Conservation (phyloP, 2,797 vertebrate species). For the Pangasius macronema region DNA sequence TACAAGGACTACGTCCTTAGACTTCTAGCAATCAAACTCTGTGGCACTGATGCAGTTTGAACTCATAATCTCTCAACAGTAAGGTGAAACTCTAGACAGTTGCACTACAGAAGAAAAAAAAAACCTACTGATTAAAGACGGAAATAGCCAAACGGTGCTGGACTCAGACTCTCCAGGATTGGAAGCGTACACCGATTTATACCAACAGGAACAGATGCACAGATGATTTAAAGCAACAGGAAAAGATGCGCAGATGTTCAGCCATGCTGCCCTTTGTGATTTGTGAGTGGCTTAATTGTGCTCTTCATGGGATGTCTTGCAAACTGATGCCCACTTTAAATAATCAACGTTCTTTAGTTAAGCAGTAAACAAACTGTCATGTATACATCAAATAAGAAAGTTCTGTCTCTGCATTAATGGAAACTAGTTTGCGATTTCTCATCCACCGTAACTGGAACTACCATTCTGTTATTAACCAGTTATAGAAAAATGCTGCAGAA, state of each 20-base stretch:
- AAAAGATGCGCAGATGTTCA: conserved; percentile 7
- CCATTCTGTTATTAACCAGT: not conserved
- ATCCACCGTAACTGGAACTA: not conserved
- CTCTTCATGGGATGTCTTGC: not conserved
- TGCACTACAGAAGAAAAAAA: not conserved
- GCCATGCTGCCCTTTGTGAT: not conserved
- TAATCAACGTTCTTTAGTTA: not conserved
- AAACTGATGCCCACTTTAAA: not conserved
- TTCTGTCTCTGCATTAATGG: conserved; percentile 1
- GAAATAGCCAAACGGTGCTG: not conserved
- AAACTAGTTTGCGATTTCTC: not conserved
- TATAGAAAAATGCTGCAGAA: not conserved
- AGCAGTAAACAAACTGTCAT: not conserved
- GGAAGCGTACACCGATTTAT: not conserved
- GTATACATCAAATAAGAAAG: not conserved
- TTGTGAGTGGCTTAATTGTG: not conserved
- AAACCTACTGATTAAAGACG: not conserved
- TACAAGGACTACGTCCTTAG: not conserved
- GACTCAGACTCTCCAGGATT: not conserved
- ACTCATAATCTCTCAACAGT: not conserved
- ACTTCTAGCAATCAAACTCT: not conserved
- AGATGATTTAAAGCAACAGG: conserved; percentile 20
- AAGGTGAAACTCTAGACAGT: not conserved
- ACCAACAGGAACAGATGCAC: not conserved
- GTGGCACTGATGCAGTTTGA: not conserved